Evolutionary conservation across 2,888 invertebrate species (phyloP), one percentile per base, ranked within the genome.

Genomic region (Ophioninae sp.): DNA sequence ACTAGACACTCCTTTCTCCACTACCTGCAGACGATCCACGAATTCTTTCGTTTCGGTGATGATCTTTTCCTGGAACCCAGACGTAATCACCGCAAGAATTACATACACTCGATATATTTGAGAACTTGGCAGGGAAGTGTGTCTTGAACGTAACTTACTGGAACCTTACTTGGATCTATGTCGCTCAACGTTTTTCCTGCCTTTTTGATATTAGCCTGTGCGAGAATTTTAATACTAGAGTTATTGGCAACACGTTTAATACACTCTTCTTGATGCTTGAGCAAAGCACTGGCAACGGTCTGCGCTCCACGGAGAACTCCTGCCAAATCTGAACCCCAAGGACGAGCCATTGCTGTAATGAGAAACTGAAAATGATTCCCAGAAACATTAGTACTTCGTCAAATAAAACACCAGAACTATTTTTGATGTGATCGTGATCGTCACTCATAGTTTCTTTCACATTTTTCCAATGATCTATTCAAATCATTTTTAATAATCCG

Each of bases 221-320:
- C 88, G 7, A 94, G 87, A 68, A 94, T 93, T 89, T 94, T 95
- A 62, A 96, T 88, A 91, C 95, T 96, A 21, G 96, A 97, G 92
- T 96, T 96, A 91, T 94, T 94, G 95, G 96, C 95, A 87, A 95
- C 91, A 86, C 94, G 93, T 90, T 94, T 95, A 79, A 95, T 90
- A 84, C 94, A 93, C 85, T 95, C 94, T 89, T 95, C 94, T 91
- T 97, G 96, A 82, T 96, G 92, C 90, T 95, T 95, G 30, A 95
- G 89, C 72, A 95, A 94, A 64, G 96, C 96, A 89, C 95, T 95
- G 59, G 94, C 93, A 74, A 97, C 95, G 69, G 95, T 93, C 89
- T 96, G 95, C 79, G 96, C 92, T 64, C 97, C 97, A 90, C 95
- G 94, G 87, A 97, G 89, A 84, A 97, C 93, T 64, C 95, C 95